Percentiles rank a stretch among this genome's conserved stretches.
These are phyloP conservation scores for Melipona bicolor DNA, from an alignment of 2,888 invertebrate genomes.

Conservation along the genomic window DNA sequence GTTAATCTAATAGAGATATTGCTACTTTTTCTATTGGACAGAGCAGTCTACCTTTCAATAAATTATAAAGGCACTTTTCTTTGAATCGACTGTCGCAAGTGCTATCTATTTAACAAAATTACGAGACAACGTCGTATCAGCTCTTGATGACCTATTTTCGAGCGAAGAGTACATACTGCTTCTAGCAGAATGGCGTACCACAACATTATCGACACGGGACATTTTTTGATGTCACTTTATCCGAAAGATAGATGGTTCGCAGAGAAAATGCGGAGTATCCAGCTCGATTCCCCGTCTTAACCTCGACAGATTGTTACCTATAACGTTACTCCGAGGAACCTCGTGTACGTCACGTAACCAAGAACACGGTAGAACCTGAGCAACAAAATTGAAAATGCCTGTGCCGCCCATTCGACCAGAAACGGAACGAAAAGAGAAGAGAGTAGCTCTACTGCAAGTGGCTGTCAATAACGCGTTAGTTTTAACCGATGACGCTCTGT, in stretches of 20 bases:
- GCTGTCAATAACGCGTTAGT: background rate
- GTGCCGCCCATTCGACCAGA: background rate
- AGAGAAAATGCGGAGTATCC: background rate
- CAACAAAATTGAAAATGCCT: background rate
- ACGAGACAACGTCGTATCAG: background rate
- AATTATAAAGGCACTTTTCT: background rate
- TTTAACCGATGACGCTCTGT: background rate
- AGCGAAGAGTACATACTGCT: background rate
- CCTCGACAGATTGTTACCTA: background rate
- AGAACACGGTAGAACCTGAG: background rate
- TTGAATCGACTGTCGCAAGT: background rate
- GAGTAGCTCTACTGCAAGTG: background rate
- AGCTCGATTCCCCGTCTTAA: background rate
- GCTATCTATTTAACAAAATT: background rate
- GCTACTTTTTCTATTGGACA: no score
- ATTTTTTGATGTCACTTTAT: background rate
- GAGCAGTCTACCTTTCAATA: background rate
- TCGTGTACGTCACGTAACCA: background rate
- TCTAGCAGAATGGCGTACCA: background rate
- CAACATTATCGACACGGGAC: background rate
- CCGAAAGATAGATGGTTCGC: background rate
- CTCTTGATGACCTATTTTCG: background rate
- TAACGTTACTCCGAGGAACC: background rate
- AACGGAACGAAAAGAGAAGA: background rate
- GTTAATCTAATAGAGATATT: background rate